Conservation (phyloP, 2,113 vertebrate genomes). For the Plecturocebus donacophilus region DNA sequence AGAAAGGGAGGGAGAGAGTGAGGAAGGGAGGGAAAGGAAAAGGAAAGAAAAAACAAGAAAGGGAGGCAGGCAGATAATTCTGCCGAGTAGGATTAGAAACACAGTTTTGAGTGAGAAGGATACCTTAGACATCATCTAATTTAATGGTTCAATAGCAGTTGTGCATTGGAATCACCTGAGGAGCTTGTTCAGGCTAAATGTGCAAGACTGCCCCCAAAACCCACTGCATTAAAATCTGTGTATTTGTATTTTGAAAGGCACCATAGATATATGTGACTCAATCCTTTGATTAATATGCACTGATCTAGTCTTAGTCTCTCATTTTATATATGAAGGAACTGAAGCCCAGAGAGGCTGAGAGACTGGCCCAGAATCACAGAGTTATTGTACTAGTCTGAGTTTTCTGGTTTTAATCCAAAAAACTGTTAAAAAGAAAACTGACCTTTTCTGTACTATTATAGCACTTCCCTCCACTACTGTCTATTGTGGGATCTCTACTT, state of each 20-base stretch:
- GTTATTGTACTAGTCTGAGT: not conserved
- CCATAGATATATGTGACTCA: not conserved
- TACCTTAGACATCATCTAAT: not conserved
- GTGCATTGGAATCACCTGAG: not conserved
- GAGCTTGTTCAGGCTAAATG: not conserved
- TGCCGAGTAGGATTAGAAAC: not conserved
- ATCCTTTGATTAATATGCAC: not conserved
- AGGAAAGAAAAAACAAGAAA: not conserved
- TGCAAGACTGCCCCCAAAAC: not conserved
- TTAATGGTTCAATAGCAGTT: not conserved
- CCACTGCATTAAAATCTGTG: not conserved
- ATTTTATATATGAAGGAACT: not conserved
- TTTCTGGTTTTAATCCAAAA: conserved; percentile 17
- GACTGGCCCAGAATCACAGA: not conserved
- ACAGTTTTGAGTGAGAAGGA: not conserved
- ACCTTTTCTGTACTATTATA: not conserved
- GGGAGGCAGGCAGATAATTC: not conserved
- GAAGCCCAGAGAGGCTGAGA: not conserved
- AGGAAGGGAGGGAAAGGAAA: not conserved
- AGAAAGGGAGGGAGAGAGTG: too few species aligned
- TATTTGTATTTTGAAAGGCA: not conserved
- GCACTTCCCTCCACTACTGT: not conserved
- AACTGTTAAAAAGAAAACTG: not conserved
- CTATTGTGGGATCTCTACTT: not conserved
- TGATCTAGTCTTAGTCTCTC: not conserved